These are phyloP conservation scores for Parasteatoda tepidariorum DNA, from an alignment of 1,140 invertebrate species.

Conservation along the genomic window DNA sequence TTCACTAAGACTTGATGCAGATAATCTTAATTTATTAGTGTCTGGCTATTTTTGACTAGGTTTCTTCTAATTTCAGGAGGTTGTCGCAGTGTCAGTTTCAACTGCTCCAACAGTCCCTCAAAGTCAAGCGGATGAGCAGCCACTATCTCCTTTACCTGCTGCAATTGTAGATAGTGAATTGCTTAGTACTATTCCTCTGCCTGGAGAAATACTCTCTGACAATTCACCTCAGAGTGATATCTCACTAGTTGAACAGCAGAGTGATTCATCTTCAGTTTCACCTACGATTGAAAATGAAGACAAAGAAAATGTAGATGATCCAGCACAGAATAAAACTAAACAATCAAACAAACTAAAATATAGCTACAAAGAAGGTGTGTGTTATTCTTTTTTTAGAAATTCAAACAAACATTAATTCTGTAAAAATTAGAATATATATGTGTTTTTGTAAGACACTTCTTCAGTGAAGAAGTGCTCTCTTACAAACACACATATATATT, in stretches of 20 bases:
- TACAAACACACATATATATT: too few species aligned
- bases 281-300: conserved; percentile 35
- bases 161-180: conserved; percentile 34
- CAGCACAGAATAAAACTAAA: neutral
- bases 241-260: neutral
- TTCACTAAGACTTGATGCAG: too few species aligned
- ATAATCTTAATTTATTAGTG: too few species aligned
- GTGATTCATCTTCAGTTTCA: conserved; percentile 35
- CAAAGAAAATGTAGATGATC: conserved; percentile 27
- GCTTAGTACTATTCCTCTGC: conserved; percentile 25
- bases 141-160: neutral
- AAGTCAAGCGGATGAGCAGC: neutral
- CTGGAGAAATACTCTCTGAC: neutral
- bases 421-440: too few species aligned
- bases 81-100: too few species aligned
- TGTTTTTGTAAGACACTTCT: too few species aligned
- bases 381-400: neutral
- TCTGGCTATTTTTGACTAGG: too few species aligned
- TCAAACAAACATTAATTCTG: too few species aligned
- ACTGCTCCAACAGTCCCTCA: neutral
- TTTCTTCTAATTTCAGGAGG: too few species aligned
- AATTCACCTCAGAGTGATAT: conserved; percentile 2
- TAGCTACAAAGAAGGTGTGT: conserved; percentile 26
- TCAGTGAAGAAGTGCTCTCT: too few species aligned
- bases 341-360: conserved; percentile 42